Base-by-base conservation (phyloP, 1,140 invertebrate genomes). In the Homarus americanus region DNA sequence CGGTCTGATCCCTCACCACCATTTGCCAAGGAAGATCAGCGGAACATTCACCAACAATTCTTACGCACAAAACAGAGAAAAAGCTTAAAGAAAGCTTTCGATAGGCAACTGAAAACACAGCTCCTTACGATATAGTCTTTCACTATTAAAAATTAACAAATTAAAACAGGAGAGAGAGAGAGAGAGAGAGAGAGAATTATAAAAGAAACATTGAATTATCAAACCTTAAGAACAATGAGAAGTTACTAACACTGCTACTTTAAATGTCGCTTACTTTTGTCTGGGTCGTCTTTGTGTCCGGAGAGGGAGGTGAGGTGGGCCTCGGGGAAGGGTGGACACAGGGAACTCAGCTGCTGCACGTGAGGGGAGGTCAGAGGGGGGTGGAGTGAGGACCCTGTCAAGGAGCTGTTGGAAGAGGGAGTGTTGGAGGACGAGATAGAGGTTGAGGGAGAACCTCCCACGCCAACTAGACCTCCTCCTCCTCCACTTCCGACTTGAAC, bases 291-390 rank as follows among this genome's bases (percentile, higher is more conserved):
- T 69, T 90, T 90, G 72, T 63, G 72, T 34, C 79, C 44, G 28
- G 87, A 83, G 44, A 90, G 87, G 20, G 87, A 75, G 41, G 87
- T 90, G 79, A 90, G 87, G 36, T 90, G 87, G 24, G 87, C 87
- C 87, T 90, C 87, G 80, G 87, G 87, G 69, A 90, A 90, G 41
- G 87, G 87, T 2, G 87, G 87, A 49, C 87, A 90, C 12, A 90
- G 87, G 66, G 87, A 90, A 36, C 87, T 90, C n/a, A 90, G 80
- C 32, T 83, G 79, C 66, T 90, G 87, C 20, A 90, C 87, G 40
- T 90, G 87, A 17, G 87, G 79, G 87, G 87, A 90, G 15, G 87
- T 90, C 24, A 90, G 80, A 12, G 87, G 87, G 12, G 87, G 87
- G 49, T 80, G 78, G n/a, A 44, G 66, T 38, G 72, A 76, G 17